Percentiles rank a stretch among this genome's conserved stretches.
Evolutionary conservation across 2,113 vertebrate species (phyloP).

Genomic region (Cariama cristata): DNA sequence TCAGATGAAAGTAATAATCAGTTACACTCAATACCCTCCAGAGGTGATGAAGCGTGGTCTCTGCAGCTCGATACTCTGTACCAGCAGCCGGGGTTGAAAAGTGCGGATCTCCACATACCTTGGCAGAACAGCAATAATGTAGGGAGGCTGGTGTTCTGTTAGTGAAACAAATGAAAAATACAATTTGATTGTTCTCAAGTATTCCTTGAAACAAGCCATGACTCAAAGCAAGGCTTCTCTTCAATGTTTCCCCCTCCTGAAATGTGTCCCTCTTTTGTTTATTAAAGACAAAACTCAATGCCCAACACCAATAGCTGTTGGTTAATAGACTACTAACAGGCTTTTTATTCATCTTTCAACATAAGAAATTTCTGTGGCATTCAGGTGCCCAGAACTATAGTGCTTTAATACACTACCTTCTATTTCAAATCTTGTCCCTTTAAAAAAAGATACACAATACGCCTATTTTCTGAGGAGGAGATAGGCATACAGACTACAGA

Average conservation of each 20-base stretch:
- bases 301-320: background rate
- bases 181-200: background rate
- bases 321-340: background rate
- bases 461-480: background rate
- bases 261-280: background rate
- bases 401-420: background rate
- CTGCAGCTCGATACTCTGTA: slow-evolving; percentile 97
- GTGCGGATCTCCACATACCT: slow-evolving; percentile 97
- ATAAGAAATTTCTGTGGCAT: background rate
- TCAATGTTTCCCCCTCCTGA: background rate
- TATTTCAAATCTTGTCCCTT: background rate
- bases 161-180: background rate
- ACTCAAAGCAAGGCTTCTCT: background rate
- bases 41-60: slow-evolving; percentile 96
- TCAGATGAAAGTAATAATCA: background rate
- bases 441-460: background rate
- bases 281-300: background rate
- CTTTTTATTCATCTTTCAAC: background rate
- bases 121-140: slow-evolving; percentile 95
- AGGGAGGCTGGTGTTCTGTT: slow-evolving; percentile 94
- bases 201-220: background rate
- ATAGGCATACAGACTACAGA: background rate
- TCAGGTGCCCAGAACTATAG: background rate
- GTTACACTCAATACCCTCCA: slow-evolving; percentile 80
- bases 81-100: slow-evolving; percentile 91